phyloP scores from a whole-genome alignment of 2,113 vertebrate genomes.

The Megaptera novaeangliae region DNA sequence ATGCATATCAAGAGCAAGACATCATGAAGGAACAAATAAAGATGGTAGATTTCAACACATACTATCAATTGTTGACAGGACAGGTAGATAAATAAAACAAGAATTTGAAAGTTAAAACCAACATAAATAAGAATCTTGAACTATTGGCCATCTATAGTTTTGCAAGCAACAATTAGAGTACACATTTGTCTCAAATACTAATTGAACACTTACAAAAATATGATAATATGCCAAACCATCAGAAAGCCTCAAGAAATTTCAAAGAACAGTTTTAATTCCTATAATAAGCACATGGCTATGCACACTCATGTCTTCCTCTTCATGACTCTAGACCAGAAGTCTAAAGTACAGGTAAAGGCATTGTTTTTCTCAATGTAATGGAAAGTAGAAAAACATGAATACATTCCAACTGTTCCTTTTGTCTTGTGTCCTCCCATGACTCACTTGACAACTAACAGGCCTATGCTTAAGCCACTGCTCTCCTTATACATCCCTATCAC shows the following conservation, averaged over 20 bases:
- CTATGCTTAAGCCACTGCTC: neutral
- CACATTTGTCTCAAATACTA: neutral
- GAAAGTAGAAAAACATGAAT: neutral
- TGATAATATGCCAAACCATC: neutral
- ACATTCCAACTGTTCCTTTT: neutral
- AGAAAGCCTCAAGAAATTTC: neutral
- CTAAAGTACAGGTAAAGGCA: neutral
- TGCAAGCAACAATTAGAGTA: neutral
- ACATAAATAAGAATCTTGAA: neutral
- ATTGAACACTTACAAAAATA: neutral
- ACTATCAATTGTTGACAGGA: neutral
- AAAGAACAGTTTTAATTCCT: neutral
- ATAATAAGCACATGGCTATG: neutral
- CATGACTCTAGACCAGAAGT: neutral
- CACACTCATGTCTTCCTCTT: neutral
- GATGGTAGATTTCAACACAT: neutral
- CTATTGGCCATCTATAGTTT: neutral
- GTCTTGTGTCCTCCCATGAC: neutral
- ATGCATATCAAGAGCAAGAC: neutral
- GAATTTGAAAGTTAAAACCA: neutral
- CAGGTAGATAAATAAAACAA: neutral
- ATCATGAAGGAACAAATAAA: neutral
- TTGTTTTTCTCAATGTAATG: neutral
- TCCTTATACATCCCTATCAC: neutral
- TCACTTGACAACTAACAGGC: neutral